Evolutionary conservation across 2,113 vertebrate species (phyloP), one percentile per base, ranked within the genome.

Genomic region (Phaetusa simplex): DNA sequence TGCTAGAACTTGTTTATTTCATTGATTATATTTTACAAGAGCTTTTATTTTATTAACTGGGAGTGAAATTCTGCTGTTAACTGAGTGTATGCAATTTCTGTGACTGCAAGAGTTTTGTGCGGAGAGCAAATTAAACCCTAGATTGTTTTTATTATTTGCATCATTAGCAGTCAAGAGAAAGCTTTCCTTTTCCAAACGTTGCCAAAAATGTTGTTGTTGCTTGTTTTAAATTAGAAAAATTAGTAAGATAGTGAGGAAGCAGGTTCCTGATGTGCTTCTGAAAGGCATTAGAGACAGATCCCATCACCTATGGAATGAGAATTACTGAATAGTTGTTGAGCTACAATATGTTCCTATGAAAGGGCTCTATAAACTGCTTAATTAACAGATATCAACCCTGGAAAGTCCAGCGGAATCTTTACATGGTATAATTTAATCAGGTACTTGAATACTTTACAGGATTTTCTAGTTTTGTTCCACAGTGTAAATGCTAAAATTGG

Each of bases 31-130:
- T 81, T 82, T 32, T 58, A 49, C 21, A 81, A 66, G 20, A 62
- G 66, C 27, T 82, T 93, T 95, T 94, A 50, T 78, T 95, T 91
- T 93, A 82, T 89, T 91, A 89, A 53, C 69, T 67, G 61, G 11
- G n/a, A 67, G 20, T 74, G 71, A 86, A 84, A 89, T 78, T 92
- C n/a, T 69, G 27, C 72, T 64, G 34, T 69, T 87, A 90, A 66
- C 55, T 47, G 69, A 82, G 7, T 43, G 30, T 32, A 71, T 72
- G 21, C 22, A 79, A 38, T 94, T 90, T 69, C 52, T 56, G 22
- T 71, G 24, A 43, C 30, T 64, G 42, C 55, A 43, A 62, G 56
- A 34, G 47, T 58, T 93, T 61, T 73, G 20, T 56, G 55, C 0
- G 0, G 55, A 90, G 30, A 53, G 12, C 52, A 85, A 82, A 90